These are phyloP conservation scores for Cryptocephalus primarius DNA, from an alignment of 2,888 invertebrate genomes.

Conservation along the genomic window DNA sequence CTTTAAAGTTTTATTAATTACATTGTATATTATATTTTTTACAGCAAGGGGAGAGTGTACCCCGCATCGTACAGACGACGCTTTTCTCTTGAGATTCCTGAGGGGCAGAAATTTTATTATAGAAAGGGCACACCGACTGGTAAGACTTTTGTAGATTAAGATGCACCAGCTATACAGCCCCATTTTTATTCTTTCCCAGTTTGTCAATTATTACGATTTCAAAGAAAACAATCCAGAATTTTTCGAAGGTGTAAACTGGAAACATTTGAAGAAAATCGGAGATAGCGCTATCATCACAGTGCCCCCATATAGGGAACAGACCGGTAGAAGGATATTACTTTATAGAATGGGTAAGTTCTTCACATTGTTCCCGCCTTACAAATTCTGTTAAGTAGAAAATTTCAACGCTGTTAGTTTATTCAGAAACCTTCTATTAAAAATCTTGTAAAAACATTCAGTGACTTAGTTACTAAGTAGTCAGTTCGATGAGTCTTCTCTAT, in stretches of 20 bases:
- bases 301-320: conserved; percentile 65
- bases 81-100: conserved; percentile 61
- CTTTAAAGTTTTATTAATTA: too few relatives aligned
- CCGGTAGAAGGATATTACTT: conserved; percentile 58
- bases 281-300: conserved; percentile 59
- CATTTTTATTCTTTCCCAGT: conserved; percentile 40
- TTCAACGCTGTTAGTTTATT: too few relatives aligned
- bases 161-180: not conserved
- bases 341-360: conserved; percentile 53
- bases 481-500: too few relatives aligned
- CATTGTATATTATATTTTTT: conserved; percentile 3
- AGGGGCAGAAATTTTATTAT: conserved; percentile 63
- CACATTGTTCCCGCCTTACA: too few relatives aligned
- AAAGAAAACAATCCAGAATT: conserved; percentile 59
- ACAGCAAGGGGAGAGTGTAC: conserved; percentile 64
- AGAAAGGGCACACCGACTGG: conserved; percentile 62
- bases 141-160: conserved; percentile 32
- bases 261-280: conserved; percentile 52
- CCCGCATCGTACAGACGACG: conserved; percentile 67
- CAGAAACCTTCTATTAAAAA: too few relatives aligned
- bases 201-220: conserved; percentile 66
- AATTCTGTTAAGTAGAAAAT: too few relatives aligned
- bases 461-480: too few relatives aligned
- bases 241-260: conserved; percentile 55
- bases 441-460: too few relatives aligned